phyloP scores from a whole-genome alignment of 2,113 vertebrate genomes.

The Nothoprocta pentlandii region DNA sequence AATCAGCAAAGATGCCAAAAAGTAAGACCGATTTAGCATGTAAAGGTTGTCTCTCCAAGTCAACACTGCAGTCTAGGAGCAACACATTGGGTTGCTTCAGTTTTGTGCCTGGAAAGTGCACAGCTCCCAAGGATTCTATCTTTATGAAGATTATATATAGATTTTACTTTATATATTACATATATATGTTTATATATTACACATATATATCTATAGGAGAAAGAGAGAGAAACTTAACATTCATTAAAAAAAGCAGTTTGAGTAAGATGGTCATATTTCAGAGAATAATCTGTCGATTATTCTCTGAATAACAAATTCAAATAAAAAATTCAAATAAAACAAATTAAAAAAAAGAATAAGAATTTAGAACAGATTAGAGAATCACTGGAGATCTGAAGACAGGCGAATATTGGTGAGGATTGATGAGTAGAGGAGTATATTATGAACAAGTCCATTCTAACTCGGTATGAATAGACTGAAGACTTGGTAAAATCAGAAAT shows the following conservation, averaged over 20 bases:
- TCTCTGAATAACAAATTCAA: too few species aligned
- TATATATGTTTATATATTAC: background rate
- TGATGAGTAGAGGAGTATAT: background rate
- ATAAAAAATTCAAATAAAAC: too few species aligned
- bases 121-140: background rate
- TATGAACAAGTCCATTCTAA: background rate
- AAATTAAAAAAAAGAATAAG: background rate
- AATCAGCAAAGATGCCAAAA: background rate
- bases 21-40: background rate
- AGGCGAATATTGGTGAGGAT: background rate
- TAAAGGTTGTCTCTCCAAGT: background rate
- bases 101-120: background rate
- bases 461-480: background rate
- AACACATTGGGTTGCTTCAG: background rate
- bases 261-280: background rate
- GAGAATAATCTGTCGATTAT: background rate
- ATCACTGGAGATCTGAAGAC: background rate
- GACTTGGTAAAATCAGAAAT: background rate
- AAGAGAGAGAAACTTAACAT: background rate
- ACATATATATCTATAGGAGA: too few species aligned
- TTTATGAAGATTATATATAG: background rate
- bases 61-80: background rate
- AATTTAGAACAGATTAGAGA: background rate
- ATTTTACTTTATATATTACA: too few species aligned
- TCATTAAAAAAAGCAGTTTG: background rate